Evolutionary conservation across 2,113 vertebrate species (phyloP).

Genomic region (Heterotis niloticus): DNA sequence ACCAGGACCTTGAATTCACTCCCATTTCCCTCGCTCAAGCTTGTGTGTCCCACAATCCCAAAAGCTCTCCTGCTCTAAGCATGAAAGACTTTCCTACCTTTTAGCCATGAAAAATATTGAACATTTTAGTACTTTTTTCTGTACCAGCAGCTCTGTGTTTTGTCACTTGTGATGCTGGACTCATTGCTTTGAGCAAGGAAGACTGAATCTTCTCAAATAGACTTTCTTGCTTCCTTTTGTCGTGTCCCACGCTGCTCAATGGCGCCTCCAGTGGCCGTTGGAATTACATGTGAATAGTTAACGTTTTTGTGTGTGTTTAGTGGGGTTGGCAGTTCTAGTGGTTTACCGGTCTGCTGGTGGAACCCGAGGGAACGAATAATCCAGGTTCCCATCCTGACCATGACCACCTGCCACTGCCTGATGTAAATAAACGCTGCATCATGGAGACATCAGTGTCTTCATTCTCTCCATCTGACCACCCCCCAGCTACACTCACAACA

Average conservation of each 20-base stretch:
- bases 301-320: too few relatives aligned
- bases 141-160: constrained; percentile 5
- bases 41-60: not conserved
- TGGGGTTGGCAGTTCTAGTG: too few relatives aligned
- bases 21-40: not conserved
- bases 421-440: too few relatives aligned
- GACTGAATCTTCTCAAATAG: constrained; percentile 18
- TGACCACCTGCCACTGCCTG: too few relatives aligned
- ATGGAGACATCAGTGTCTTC: too few relatives aligned
- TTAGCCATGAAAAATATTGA: constrained; percentile 18
- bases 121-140: constrained; percentile 17
- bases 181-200: constrained; percentile 21
- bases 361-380: too few relatives aligned
- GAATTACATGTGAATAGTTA: too few relatives aligned
- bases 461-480: constrained; percentile 1
- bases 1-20: constrained; percentile 14
- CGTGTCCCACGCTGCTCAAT: too few relatives aligned
- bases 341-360: too few relatives aligned
- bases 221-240: not conserved
- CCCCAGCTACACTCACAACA: too few relatives aligned
- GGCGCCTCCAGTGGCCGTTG: too few relatives aligned
- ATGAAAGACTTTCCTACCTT: not conserved
- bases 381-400: too few relatives aligned
- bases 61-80: not conserved
- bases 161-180: not conserved